phyloP scores from a whole-genome alignment of 2,888 invertebrate genomes.

The Cheilosia impressa region DNA sequence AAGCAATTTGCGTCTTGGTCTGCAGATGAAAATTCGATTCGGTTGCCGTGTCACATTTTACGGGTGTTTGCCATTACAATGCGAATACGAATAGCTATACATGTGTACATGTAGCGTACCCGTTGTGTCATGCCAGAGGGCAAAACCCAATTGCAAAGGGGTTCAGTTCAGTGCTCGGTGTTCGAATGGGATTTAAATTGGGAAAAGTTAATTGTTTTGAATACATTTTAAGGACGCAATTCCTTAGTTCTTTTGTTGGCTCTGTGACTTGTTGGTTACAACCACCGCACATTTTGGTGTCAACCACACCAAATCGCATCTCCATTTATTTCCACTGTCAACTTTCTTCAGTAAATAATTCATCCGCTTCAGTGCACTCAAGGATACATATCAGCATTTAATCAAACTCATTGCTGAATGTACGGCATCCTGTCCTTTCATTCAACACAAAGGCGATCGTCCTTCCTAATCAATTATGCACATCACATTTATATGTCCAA shows the following conservation, averaged over 20 bases:
- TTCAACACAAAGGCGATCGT: background rate
- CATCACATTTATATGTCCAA: constrained; percentile 57
- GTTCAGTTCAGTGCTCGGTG: background rate
- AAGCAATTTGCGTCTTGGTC: constrained; percentile 70
- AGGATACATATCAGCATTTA: background rate
- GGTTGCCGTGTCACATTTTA: constrained; percentile 23
- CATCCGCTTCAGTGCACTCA: background rate
- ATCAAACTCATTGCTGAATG: constrained; percentile 19
- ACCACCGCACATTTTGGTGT: too few relatives aligned
- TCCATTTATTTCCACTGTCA: background rate
- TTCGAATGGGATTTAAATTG: background rate
- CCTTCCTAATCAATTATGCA: constrained; percentile 66
- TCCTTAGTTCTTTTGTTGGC: too few relatives aligned
- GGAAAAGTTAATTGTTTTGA: constrained; percentile 6
- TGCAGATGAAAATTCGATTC: constrained; percentile 69
- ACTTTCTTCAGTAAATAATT: background rate
- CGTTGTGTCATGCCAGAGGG: constrained; percentile 12
- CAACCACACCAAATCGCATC: too few relatives aligned
- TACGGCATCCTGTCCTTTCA: background rate
- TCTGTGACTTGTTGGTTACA: too few relatives aligned
- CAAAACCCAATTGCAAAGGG: constrained; percentile 26
- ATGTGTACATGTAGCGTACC: background rate
- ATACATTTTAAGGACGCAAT: too few relatives aligned
- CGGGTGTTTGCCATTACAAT: constrained; percentile 16
- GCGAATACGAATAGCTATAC: too few relatives aligned